Percentiles rank a stretch among this genome's conserved stretches.
Conservation (phyloP, 2,888 invertebrate species). For the Eristalis arbustorum region DNA sequence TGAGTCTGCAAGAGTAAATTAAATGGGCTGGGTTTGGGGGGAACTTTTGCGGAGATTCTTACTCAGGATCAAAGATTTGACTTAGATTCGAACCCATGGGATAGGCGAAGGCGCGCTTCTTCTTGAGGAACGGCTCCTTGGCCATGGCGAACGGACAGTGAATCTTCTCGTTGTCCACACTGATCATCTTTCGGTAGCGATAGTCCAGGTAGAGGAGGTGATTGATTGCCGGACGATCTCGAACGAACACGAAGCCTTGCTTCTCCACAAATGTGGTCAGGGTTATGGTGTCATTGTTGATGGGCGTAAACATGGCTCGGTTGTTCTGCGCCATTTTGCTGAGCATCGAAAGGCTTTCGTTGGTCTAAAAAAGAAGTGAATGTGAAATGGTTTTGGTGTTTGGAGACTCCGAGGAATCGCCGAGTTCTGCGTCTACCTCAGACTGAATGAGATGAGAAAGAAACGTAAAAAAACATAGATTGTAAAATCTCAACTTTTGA, state of each 20-base stretch:
- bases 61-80: slow-evolving; percentile 86
- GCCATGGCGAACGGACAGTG: slow-evolving; percentile 90
- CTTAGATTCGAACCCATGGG: slow-evolving; percentile 83
- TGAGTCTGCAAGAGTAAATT: slow-evolving; percentile 82
- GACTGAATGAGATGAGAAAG: no score
- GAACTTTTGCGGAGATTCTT: slow-evolving; percentile 76
- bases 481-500: no score
- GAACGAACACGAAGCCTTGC: slow-evolving; percentile 83
- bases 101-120: slow-evolving; percentile 87
- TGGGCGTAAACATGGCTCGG: slow-evolving; percentile 77
- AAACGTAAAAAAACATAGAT: no score
- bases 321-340: slow-evolving; percentile 77
- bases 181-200: slow-evolving; percentile 82
- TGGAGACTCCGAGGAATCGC: no score
- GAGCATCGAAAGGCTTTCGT: slow-evolving; percentile 77
- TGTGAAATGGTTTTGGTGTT: not conserved
- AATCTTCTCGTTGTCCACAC: slow-evolving; percentile 82
- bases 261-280: slow-evolving; percentile 80
- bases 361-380: slow-evolving; percentile 72
- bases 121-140: slow-evolving; percentile 84
- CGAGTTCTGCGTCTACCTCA: no score
- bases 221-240: slow-evolving; percentile 86
- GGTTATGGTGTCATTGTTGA: slow-evolving; percentile 78
- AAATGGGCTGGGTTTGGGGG: not conserved
- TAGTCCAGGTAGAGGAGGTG: slow-evolving; percentile 87